Evolutionary conservation across 1,140 invertebrate genomes (phyloP).

Genomic region (Calliopsis andreniformis): DNA sequence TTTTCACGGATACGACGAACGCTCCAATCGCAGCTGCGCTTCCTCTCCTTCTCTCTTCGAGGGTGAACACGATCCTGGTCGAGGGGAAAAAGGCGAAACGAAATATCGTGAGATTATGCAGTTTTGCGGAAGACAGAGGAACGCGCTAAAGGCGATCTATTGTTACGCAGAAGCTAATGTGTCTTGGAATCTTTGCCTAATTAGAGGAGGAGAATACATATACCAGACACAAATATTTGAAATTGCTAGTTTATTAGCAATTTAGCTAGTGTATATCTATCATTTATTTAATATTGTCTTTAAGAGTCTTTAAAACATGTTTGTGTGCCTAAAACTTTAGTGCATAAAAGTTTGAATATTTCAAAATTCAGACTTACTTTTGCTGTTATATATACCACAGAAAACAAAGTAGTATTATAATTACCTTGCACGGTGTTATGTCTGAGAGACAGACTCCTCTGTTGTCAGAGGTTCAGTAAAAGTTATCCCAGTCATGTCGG

Average conservation of each 20-base stretch:
- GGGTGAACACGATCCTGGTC: conserved; percentile 23
- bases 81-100: conserved; percentile 42
- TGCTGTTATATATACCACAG: too few species aligned
- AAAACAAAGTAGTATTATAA: too few species aligned
- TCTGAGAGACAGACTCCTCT: too few species aligned
- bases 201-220: neutral
- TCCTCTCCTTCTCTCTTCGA: neutral
- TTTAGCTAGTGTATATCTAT: too few species aligned
- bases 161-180: neutral
- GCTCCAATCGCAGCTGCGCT: conserved; percentile 60
- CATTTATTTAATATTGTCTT: too few species aligned
- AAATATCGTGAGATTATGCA: conserved; percentile 60
- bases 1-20: conserved; percentile 52
- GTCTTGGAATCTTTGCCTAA: neutral
- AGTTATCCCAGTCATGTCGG: neutral
- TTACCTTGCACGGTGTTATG: too few species aligned
- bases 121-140: conserved; percentile 47
- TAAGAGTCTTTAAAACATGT: too few species aligned
- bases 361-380: too few species aligned
- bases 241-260: too few species aligned
- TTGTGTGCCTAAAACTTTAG: too few species aligned
- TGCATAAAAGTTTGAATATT: too few species aligned
- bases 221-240: too few species aligned
- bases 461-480: neutral
- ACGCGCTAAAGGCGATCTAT: conserved; percentile 30